Evolutionary conservation across 2,113 vertebrate species (phyloP).

Genomic region (Poeciliopsis turrubarensis): DNA sequence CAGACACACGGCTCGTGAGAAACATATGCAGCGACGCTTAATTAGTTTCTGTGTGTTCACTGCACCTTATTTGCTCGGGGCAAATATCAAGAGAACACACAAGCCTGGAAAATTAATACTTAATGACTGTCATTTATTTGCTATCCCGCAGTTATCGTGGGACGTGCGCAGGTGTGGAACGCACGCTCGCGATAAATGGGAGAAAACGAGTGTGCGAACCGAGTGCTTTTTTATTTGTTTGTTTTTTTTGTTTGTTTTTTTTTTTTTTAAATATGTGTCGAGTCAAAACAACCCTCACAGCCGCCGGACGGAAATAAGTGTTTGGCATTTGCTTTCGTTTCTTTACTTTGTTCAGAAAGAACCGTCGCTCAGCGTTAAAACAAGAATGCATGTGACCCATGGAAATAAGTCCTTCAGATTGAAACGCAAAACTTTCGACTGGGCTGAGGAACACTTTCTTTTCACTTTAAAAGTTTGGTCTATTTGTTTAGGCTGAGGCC

Average conservation of each 20-base stretch:
- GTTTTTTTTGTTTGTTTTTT: neutral
- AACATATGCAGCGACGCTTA: slow-evolving; percentile 1
- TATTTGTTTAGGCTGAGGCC: too few relatives aligned
- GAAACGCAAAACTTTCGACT: neutral
- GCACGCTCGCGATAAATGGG: neutral
- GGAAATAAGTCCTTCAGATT: neutral
- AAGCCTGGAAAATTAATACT: slow-evolving; percentile 51
- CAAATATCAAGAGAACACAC: slow-evolving; percentile 45
- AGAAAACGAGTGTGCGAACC: neutral
- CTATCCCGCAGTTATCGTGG: slow-evolving; percentile 28
- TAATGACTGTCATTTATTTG: slow-evolving; percentile 61
- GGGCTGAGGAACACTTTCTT: neutral
- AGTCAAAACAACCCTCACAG: neutral
- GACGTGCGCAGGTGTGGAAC: slow-evolving; percentile 12
- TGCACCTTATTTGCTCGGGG: slow-evolving; percentile 48
- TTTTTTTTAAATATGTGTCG: neutral
- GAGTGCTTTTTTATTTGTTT: neutral
- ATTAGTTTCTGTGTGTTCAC: slow-evolving; percentile 46
- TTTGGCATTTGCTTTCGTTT: neutral
- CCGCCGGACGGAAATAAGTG: neutral
- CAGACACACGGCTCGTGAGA: neutral
- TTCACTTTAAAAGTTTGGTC: neutral
- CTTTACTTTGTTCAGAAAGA: neutral
- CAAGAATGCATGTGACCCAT: neutral
- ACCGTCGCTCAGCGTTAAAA: neutral